phyloP scores from a whole-genome alignment of 37 sponge, comb jelly and placozoan species.

The Crambe crambe region DNA sequence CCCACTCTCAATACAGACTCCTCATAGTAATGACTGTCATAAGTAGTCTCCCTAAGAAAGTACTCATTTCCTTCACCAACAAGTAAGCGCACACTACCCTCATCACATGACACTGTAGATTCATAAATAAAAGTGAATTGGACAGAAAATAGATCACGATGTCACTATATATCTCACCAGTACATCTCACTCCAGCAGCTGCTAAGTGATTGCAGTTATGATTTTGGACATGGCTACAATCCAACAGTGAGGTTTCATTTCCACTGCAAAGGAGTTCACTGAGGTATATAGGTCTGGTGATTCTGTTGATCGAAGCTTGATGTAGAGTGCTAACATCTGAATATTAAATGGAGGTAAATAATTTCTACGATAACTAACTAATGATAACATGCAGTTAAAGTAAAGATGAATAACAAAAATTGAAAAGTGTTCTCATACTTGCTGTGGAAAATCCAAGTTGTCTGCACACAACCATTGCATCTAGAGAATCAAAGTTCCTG shows the following conservation, averaged over 20 bases:
- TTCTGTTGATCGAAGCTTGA: slow-evolving; percentile 12
- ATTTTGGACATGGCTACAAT: neutral
- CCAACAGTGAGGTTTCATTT: slow-evolving; percentile 2
- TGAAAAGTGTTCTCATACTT: no score
- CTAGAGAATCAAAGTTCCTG: slow-evolving; percentile 25
- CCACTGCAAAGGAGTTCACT: slow-evolving; percentile 27
- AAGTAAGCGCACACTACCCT: slow-evolving; percentile 20
- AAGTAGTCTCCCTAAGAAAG: slow-evolving; percentile 1
- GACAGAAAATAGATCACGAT: no score
- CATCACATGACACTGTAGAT: slow-evolving; percentile 12
- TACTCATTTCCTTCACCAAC: slow-evolving; percentile 15
- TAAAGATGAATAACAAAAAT: no score
- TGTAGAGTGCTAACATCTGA: neutral
- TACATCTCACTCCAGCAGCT: slow-evolving; percentile 45
- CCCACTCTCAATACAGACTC: slow-evolving; percentile 23
- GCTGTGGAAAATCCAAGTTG: slow-evolving; percentile 21
- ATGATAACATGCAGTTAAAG: no score
- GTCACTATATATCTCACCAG: no score
- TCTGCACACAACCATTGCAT: slow-evolving; percentile 42
- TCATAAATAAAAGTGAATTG: neutral
- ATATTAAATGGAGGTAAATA: no score
- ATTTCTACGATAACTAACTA: no score
- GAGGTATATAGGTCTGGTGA: slow-evolving; percentile 27
- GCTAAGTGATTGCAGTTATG: slow-evolving; percentile 18
- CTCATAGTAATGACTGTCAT: slow-evolving; percentile 11